Evolutionary conservation across 2,113 vertebrate genomes (phyloP), one percentile per base, ranked within the genome.

Genomic region (Crotalus helleri): DNA sequence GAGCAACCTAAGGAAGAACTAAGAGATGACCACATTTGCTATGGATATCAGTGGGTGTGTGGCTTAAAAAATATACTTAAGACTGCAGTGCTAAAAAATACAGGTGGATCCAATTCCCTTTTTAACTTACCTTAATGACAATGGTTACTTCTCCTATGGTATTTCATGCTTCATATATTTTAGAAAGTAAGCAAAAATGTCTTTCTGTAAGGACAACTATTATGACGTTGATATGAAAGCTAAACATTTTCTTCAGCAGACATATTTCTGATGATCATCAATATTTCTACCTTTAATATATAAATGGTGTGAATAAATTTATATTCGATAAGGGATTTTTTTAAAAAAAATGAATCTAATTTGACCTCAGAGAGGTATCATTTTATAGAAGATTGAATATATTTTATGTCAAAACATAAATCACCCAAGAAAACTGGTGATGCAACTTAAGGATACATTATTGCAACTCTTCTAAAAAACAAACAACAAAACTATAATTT

Each of bases 401-500:
- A 96, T 96, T 96, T 96, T 94, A 91, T 94, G 95, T 95, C 93
- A 96, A 96, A 97, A 94, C 92, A 93, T 94, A 90, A 81, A 93
- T 95, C 93, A 95, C 94, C 87, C 94, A 95, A 95, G 92, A 90
- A 90, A 95, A 94, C 93, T 86, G 94, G 92, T 94, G 96, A 95
- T 85, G 26, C 64, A 93, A 89, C 95, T 96, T 95, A 96, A 96
- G 97, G 95, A 96, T 93, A 96, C 96, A 92, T 93, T 97, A 97
- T 93, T 93, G 96, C 97, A 94, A 97, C 93, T 93, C 95, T 97
- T 97, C 97, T 97, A 97, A 87, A 94, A 98, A 98, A 98, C 98
- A 98, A 98, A 96, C 98, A 98, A 98, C 97, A 97, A 98, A 98
- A 97, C 97, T 94, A 94, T 95, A 97, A 98, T 98, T 98, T 98